These are phyloP conservation scores for Idris sp. DNA, from an alignment of 1,140 invertebrate genomes.

Conservation along the genomic window DNA sequence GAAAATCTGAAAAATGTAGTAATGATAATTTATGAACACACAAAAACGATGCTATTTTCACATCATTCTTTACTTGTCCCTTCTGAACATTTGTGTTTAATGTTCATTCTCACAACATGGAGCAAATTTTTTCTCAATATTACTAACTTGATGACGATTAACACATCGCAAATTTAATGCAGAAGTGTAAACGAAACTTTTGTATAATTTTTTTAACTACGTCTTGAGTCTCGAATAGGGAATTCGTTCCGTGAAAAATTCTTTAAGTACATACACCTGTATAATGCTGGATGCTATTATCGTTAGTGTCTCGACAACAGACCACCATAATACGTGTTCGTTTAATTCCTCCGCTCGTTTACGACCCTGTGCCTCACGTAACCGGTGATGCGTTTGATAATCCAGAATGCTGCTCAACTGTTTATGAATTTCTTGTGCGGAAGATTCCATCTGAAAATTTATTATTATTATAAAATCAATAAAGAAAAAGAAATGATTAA, in stretches of 20 bases:
- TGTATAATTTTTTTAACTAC: slow-evolving; percentile 11
- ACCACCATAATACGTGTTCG: slow-evolving; percentile 95
- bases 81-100: too few relatives aligned
- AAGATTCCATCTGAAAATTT: slow-evolving; percentile 90
- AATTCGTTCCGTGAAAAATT: slow-evolving; percentile 95
- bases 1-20: too few relatives aligned
- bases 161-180: too few relatives aligned
- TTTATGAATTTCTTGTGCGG: slow-evolving; percentile 92
- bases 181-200: too few relatives aligned
- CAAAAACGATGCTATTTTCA: too few relatives aligned
- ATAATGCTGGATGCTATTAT: slow-evolving; percentile 90
- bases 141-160: too few relatives aligned
- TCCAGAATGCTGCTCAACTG: slow-evolving; percentile 92
- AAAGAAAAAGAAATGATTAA: too few relatives aligned
- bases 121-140: too few relatives aligned
- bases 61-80: too few relatives aligned
- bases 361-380: slow-evolving; percentile 95
- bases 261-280: slow-evolving; percentile 95
- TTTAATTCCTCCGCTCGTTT: slow-evolving; percentile 98
- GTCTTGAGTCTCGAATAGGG: slow-evolving; percentile 70
- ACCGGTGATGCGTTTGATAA: slow-evolving; percentile 96
- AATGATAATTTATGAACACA: too few relatives aligned
- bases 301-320: slow-evolving; percentile 90
- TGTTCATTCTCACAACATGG: too few relatives aligned
- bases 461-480: too few relatives aligned